Evolutionary conservation across 2,113 vertebrate genomes (phyloP), one percentile per base, ranked within the genome.

Genomic region (Eidolon helvum): DNA sequence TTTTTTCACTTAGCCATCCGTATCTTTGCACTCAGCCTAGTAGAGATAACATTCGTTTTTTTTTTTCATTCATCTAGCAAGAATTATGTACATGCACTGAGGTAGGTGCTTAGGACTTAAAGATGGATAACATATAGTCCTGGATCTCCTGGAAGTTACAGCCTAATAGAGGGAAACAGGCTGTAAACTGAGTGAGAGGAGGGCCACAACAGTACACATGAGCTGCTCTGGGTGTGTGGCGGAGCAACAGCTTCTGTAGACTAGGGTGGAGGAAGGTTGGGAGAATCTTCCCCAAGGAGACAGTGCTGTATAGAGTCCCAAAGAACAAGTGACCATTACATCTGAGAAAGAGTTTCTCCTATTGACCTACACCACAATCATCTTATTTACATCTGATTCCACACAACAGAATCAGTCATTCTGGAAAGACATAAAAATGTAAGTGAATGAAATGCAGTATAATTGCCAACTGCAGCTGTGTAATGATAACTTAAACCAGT

Each of bases 271-370:
- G 18, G 7, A 7, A 22, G 35, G 2, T 33, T 75, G 43, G 14
- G 15, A 45, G 18, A 72, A 11, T 18, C 21, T 55, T 26, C n/a
- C 3, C 33, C 6, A 35, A 1, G 33, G 38, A 35, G 21, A 10
- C 48, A 26, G 0, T 21, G 28, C 24, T 50, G 5, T 30, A 43
- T 57, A 55, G n/a, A 48, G 28, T 72, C 65, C 66, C 80, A 30
- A 55, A 66, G 38, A 40, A 18, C 5, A 33, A 4, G 4, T 11
- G 71, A n/a, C n/a, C 0, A 0, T 59, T 50, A 16, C 1, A 1
- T 50, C 50, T 77, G 66, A 63, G 21, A 71, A 43, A 7, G 14
- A 43, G 66, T 45, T 11, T 4, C 1, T 69, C 69, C n/a, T 55
- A 1, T 50, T 43, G 45, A 74, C 35, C 12, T 4, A 24, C 4